These are phyloP conservation scores for Melanotaenia boesemani DNA, from an alignment of 2,797 vertebrate species.

Conservation along the genomic window DNA sequence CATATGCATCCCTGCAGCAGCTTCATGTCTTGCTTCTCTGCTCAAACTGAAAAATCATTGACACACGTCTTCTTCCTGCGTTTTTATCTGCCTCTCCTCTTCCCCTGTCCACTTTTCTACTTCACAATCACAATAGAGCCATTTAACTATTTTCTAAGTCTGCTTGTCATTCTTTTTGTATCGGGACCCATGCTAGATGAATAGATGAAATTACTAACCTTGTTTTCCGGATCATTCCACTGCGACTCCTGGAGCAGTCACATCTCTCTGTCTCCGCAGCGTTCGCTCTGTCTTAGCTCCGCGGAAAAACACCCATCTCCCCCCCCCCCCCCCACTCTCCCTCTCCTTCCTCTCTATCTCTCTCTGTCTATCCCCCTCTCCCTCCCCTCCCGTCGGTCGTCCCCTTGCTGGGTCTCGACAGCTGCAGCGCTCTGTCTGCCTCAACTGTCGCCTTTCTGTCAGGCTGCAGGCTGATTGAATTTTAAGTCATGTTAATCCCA, in stretches of 20 bases:
- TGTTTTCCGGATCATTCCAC: constrained; percentile 73
- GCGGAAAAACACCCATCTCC: constrained; percentile 77
- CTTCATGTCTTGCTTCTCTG: constrained; percentile 19
- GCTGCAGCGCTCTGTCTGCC: constrained; percentile 74
- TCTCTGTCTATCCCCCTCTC: constrained; percentile 43
- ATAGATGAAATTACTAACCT: constrained; percentile 77
- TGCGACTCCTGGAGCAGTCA: constrained; percentile 55
- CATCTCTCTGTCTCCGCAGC: constrained; percentile 63
- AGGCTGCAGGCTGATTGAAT: constrained; percentile 80
- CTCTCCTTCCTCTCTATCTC: constrained; percentile 32
- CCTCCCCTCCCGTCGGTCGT: constrained; percentile 44
- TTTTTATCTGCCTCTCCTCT: constrained; percentile 2
- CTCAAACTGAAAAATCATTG: constrained; percentile 11
- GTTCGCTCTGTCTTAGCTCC: constrained; percentile 67
- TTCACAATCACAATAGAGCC: constrained; percentile 39
- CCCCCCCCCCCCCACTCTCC: constrained; percentile 9
- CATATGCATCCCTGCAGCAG: constrained; percentile 40
- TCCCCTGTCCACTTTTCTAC: constrained; percentile 41
- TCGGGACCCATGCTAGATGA: constrained; percentile 21
- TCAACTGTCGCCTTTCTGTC: constrained; percentile 70
- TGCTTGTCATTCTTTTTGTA: constrained; percentile 22
- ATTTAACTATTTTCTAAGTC: constrained; percentile 25
- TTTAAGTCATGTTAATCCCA: constrained; percentile 83
- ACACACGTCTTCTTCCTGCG: neutral
- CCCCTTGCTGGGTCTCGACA: constrained; percentile 73